Evolutionary conservation across 1,140 invertebrate species (phyloP).

Genomic region (Halesus radiatus): DNA sequence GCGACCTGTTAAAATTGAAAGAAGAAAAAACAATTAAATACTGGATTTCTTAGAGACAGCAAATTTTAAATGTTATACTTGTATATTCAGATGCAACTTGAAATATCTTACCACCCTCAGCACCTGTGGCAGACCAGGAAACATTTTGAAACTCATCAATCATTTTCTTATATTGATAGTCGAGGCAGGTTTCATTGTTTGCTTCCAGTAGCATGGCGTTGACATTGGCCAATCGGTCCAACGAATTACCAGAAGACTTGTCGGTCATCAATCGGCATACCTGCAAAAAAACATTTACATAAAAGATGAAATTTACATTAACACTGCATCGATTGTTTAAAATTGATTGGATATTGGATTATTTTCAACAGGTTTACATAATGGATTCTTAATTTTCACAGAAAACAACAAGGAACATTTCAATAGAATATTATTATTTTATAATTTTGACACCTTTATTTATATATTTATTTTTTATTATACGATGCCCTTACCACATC

Average conservation of each 20-base stretch:
- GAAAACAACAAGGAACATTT: too few relatives aligned
- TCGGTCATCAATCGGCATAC: slow-evolving; percentile 84
- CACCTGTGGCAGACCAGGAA: slow-evolving; percentile 76
- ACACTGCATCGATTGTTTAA: too few relatives aligned
- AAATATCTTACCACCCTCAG: slow-evolving; percentile 73
- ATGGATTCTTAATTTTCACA: too few relatives aligned
- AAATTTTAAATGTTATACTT: too few relatives aligned
- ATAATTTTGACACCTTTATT: too few relatives aligned
- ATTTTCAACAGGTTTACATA: too few relatives aligned
- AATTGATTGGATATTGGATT: too few relatives aligned
- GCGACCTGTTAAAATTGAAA: slow-evolving; percentile 67
- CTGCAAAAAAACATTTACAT: slow-evolving; percentile 26
- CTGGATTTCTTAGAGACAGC: too few relatives aligned
- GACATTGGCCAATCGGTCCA: slow-evolving; percentile 81
- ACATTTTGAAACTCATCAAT: slow-evolving; percentile 79
- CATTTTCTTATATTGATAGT: slow-evolving; percentile 87
- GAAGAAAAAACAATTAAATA: not conserved
- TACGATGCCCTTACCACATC: slow-evolving; percentile 69
- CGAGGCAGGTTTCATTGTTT: slow-evolving; percentile 83
- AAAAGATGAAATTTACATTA: too few relatives aligned
- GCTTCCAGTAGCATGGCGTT: slow-evolving; percentile 80
- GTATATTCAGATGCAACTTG: too few relatives aligned
- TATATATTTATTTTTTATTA: too few relatives aligned
- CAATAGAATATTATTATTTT: too few relatives aligned
- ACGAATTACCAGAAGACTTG: slow-evolving; percentile 70